Evolutionary conservation across 2,888 invertebrate genomes (phyloP), one percentile per base, ranked within the genome.

Genomic region (Heliconius erato): DNA sequence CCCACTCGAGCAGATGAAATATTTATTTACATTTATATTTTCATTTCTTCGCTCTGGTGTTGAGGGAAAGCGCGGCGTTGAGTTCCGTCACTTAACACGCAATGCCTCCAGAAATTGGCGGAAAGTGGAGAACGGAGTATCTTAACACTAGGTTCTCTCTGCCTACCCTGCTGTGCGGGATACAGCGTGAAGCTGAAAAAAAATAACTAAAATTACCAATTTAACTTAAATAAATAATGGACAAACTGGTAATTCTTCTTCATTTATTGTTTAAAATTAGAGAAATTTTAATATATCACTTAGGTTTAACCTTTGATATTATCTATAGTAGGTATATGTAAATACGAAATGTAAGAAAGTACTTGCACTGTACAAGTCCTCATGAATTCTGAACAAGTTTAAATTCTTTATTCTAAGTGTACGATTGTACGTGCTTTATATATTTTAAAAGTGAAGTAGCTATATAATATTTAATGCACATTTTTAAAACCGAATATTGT

Each of bases 331-430:
- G 26, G 14, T 65, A 65, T 14, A 65, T 26, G 26, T 65, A 65
- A 28, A 26, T 65, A 71, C 11, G 26, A 71, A 40, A 23, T 2
- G 26, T 71, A 16, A n/a, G 5, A 40, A 71, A n/a, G 35, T 40
- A 71, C 23, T 69, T 40, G 23, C n/a, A 11, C 40, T 23, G 19
- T 23, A 23, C 54, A 54, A 54, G 78, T 19, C 6, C 16, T 79
- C 69, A 7, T 79, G 23, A 79, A 79, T 79, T 79, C 44, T 54
- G 54, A 80, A 82, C 74, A 49, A 63, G 74, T 19, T 80, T 74
- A 74, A 84, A 80, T 77, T 81, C 40, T 77, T 65, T 74, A 79
- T 79, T 83, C 82, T 65, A 68, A n/a, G 28, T 77, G 78, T 65
- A 74, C 63, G 74, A 54, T 19, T 54, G 23, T 23, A 54, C 9